Base-by-base conservation (phyloP, 2,888 invertebrate species). In the Mongoloraphidia duomilia region DNA sequence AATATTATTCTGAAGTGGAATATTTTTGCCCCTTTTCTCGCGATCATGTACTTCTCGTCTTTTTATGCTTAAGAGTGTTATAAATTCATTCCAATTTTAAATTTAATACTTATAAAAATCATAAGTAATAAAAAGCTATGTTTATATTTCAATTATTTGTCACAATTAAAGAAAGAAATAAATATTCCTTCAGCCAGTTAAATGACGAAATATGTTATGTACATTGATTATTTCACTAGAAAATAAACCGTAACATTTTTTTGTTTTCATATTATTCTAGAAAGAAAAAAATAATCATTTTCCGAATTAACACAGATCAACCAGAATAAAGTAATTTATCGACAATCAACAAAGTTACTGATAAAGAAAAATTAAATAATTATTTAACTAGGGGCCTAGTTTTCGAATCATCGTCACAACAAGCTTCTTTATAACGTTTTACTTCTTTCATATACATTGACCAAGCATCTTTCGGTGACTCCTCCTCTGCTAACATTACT, bases 371-470 rank as follows among this genome's bases (percentile, higher is more conserved):
- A 34, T 33, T 40, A 34, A 44, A 46, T 49, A 43, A 46, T 75
- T 79, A 93, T 79, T 92, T 92, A 52, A 92, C 90, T 53, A 94
- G 76, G 9, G 92, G 91, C 58, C 93, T 77, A 42, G 89, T 91
- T 68, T 91, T 92, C 55, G 84, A 77, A 63, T 92, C 92, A 59
- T 91, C 90, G 66, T 92, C 90, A 66, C 93, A 93, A 53, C 89
- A 89, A 47, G 89, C 85, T 65, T 90, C 90, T 63, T 90, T 84
- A 65, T 93, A 94, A 62, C 87, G 86, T 63, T 89, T 85, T 13
- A 94, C 93, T 75, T 93, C 94, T 52, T 87, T 87, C 81, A 93
- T 82, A 64, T 94, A 94, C 33, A 90, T 76, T 0, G 91, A 85
- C 93, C 93, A 93, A 11, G 92, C 90, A 67, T 93, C 92, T 62